Evolutionary conservation across 2,113 vertebrate species (phyloP), one percentile per base, ranked within the genome.

Genomic region (Chamaetylas fuelleborni): DNA sequence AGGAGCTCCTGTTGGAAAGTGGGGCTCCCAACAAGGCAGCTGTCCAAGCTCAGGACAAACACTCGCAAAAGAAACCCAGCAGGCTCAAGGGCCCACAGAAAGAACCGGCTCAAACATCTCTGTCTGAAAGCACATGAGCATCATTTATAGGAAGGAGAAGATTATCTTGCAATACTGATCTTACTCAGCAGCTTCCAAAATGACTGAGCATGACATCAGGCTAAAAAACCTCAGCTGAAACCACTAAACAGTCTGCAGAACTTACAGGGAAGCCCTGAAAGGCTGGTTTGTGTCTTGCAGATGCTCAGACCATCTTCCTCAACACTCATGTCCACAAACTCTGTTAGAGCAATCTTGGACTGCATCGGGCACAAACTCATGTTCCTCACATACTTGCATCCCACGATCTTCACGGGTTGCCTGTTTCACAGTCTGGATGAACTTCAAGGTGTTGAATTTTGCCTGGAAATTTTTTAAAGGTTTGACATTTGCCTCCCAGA

Each of bases 181-280:
- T 92, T 69, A 89, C 50, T 92, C 69, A 91, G 78, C 57, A 73
- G 78, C 78, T 94, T 92, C 45, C 66, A 79, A 86, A 74, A 93
- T 66, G 85, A 92, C 70, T 2, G 13, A 19, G 50, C 61, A 72
- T 81, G 78, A 95, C 54, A 40, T 16, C 61, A 82, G 50, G 29
- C 54, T 62, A n/a, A 64, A 85, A 95, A 89, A 42, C n/a, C 91
- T 95, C 95, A 92, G 38, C 29, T 65, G 53, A 91, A 93, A 74
- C 61, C 73, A 91, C 84, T 62, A 69, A 87, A 65, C 2, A 11
- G 34, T 91, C 60, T 40, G 42, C 54, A 66, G 61, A 89, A 47
- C 81, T 57, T 26, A 85, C 0, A 0, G 36, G 40, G 73, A 93
- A 92, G 42, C 87, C 62, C 42, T 88, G 50, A 90, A 96, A 92